Percentiles rank a stretch among this genome's conserved stretches.
Conservation (phyloP, 92 coral and sea anemone species). For the Virgularia gustaviana region DNA sequence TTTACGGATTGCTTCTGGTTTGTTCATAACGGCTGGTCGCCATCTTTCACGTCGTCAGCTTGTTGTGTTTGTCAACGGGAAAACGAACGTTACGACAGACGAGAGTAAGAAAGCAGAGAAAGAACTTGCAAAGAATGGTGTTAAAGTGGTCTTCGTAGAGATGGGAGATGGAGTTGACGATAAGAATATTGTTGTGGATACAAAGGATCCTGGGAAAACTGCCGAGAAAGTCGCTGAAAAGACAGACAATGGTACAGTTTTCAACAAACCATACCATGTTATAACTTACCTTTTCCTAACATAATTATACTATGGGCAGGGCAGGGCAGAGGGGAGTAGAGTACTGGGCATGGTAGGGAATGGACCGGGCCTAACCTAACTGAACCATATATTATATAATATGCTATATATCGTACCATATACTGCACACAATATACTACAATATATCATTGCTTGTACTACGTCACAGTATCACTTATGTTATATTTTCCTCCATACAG, state of each 20-base stretch:
- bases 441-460: background rate
- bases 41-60: slow-evolving; percentile 70
- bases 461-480: background rate
- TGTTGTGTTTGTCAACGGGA: slow-evolving; percentile 70
- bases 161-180: slow-evolving; percentile 60
- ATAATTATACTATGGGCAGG: too few relatives aligned
- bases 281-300: too few relatives aligned
- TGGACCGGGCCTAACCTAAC: too few relatives aligned
- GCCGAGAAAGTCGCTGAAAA: slow-evolving; percentile 48
- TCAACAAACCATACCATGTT: too few relatives aligned
- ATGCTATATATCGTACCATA: too few relatives aligned
- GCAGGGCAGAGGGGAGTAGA: too few relatives aligned
- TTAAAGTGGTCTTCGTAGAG: slow-evolving; percentile 70
- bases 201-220: slow-evolving; percentile 58
- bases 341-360: too few relatives aligned
- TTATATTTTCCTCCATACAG: slow-evolving; percentile 26
- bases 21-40: slow-evolving; percentile 61
- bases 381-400: too few relatives aligned
- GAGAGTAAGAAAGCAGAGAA: slow-evolving; percentile 49
- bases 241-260: slow-evolving; percentile 65
- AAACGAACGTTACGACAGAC: slow-evolving; percentile 58
- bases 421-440: background rate
- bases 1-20: slow-evolving; percentile 1
- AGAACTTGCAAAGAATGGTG: slow-evolving; percentile 38
- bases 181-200: slow-evolving; percentile 57